Evolutionary conservation across 2,888 invertebrate species (phyloP), one percentile per base, ranked within the genome.

Genomic region (Agrilus biguttatus): DNA sequence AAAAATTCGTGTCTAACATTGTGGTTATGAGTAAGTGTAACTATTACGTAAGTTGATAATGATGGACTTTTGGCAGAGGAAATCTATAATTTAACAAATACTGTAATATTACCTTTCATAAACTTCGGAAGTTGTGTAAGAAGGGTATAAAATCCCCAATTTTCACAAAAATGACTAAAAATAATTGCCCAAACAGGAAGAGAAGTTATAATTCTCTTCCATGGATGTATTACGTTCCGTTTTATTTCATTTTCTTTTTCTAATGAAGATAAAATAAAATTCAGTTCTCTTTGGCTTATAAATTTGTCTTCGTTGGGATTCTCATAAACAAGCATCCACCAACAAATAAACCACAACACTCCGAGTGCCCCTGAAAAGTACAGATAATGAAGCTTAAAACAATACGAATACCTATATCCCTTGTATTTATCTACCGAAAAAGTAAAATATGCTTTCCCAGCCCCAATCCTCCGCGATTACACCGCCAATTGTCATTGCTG

Each of bases 71-170:
- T n/a, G n/a, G n/a, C n/a, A n/a, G n/a, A n/a, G n/a, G n/a, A 17
- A 17, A 17, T 17, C 3, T 2, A 17, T 17, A 23, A 23, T 23
- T 23, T 8, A 6, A 23, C 23, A 23, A 6, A 23, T 2, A 2
- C 5, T 3, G 7, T 23, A 2, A 23, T 6, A 14, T 54, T 60
- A 86, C 87, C 85, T 67, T 75, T 81, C 72, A 89, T 78, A 57
- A 85, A 89, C 13, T 83, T 84, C 2, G 89, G 89, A 36, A 89
- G 64, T 57, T 85, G 83, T 0, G 88, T 89, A 2, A 89, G 71
- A 50, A 89, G 67, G 0, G 88, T 89, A 56, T 89, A 89, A 64
- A 88, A 88, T 5, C 89, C 89, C 89, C 89, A 89, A 64, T 88
- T 88, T 62, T 89, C 88, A 23, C 85, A 81, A 65, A 88, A 87